Conservation (phyloP, 2,113 vertebrate species). For the Dunckerocampus dactyliophorus region DNA sequence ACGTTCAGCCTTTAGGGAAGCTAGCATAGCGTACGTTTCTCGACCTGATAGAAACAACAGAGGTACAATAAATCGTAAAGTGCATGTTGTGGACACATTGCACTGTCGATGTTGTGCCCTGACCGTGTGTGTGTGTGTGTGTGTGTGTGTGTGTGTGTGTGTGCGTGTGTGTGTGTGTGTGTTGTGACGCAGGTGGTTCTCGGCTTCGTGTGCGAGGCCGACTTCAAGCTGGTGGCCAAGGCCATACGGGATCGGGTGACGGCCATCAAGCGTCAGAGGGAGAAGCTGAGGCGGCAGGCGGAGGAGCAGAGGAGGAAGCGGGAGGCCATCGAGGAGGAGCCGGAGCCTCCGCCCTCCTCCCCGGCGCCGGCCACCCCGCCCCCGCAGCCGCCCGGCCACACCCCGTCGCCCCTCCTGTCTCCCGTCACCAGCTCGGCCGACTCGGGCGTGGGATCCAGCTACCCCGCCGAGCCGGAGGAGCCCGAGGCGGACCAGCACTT, state of each 20-base stretch:
- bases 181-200: constrained; percentile 80
- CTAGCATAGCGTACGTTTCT: too few relatives aligned
- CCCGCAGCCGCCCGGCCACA: constrained; percentile 22
- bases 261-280: constrained; percentile 86
- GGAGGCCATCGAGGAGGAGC: constrained; percentile 63
- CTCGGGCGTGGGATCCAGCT: constrained; percentile 52
- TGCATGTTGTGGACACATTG: not conserved
- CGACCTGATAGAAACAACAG: too few relatives aligned
- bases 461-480: constrained; percentile 81
- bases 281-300: constrained; percentile 77
- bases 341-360: constrained; percentile 17
- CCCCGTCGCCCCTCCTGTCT: constrained; percentile 51
- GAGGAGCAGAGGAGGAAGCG: constrained; percentile 63
- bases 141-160: not conserved
- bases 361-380: constrained; percentile 33
- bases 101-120: not conserved
- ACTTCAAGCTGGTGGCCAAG: constrained; percentile 94
- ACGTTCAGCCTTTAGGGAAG: too few relatives aligned
- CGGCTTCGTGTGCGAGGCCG: constrained; percentile 88
- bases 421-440: constrained; percentile 61
- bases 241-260: constrained; percentile 88
- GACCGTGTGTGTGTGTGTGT: constrained; percentile 1
- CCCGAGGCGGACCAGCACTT: constrained; percentile 90
- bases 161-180: not conserved
- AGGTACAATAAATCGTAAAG: not conserved